These are phyloP conservation scores for Rhynchonycteris naso DNA, from an alignment of 2,797 vertebrate genomes.

Conservation along the genomic window DNA sequence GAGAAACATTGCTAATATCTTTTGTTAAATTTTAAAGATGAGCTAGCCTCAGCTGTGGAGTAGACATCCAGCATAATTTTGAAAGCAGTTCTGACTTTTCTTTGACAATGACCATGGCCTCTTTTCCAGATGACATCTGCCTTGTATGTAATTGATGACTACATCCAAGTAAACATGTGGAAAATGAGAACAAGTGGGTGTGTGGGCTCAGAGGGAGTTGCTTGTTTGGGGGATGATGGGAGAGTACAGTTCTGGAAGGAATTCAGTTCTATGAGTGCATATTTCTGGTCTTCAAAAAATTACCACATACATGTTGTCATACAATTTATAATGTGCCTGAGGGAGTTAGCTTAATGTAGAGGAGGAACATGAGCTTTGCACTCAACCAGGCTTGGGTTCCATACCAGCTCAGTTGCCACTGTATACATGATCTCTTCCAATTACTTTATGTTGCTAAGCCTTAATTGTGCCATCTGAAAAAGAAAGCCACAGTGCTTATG, in stretches of 20 bases:
- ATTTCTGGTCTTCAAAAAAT: constrained; percentile 74
- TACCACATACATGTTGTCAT: constrained; percentile 74
- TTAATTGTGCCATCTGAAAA: background rate
- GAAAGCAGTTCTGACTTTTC: constrained; percentile 36
- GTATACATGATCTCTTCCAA: background rate
- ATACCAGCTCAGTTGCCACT: background rate
- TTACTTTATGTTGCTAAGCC: background rate
- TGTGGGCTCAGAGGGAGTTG: constrained; percentile 65
- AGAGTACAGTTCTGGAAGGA: constrained; percentile 64
- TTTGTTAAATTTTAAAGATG: constrained; percentile 56
- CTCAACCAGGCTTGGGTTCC: background rate
- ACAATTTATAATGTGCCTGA: constrained; percentile 66
- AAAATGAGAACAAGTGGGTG: constrained; percentile 72
- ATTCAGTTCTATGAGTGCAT: constrained; percentile 68
- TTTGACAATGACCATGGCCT: constrained; percentile 54
- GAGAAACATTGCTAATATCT: background rate
- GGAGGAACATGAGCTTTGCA: constrained; percentile 38
- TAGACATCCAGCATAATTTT: background rate
- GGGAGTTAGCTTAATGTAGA: background rate
- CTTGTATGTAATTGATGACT: constrained; percentile 70
- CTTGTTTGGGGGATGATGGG: constrained; percentile 62
- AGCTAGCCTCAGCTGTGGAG: background rate
- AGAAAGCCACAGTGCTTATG: background rate
- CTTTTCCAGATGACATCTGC: constrained; percentile 75
- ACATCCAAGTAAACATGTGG: constrained; percentile 73